Evolutionary conservation across 2,113 vertebrate species (phyloP).

Genomic region (Pteropus alecto): DNA sequence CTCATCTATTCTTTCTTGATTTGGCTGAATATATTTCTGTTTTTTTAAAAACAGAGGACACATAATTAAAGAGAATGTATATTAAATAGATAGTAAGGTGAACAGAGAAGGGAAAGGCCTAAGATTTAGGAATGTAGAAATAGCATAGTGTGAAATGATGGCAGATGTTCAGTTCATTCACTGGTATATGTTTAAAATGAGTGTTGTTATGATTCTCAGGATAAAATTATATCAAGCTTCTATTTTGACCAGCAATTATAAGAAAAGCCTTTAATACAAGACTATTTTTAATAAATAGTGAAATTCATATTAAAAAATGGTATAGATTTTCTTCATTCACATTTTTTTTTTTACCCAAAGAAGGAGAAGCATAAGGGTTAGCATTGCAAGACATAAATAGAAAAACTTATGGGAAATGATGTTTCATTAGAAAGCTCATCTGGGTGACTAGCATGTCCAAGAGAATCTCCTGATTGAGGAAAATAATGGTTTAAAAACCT

Average conservation of each 20-base stretch:
- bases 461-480: background rate
- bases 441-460: background rate
- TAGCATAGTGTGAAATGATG: background rate
- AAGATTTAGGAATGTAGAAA: background rate
- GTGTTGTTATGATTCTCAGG: background rate
- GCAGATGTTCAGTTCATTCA: background rate
- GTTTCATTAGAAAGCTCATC: slow-evolving; percentile 1
- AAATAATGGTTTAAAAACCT: slow-evolving; percentile 17
- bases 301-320: background rate
- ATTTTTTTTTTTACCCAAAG: background rate
- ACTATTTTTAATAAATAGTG: background rate
- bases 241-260: background rate
- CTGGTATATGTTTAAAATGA: background rate
- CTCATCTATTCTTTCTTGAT: background rate
- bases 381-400: background rate
- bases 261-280: background rate
- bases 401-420: background rate
- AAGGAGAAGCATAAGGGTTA: background rate
- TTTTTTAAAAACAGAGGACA: slow-evolving; percentile 22
- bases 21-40: background rate
- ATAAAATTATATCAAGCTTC: background rate
- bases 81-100: background rate
- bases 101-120: slow-evolving; percentile 12
- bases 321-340: background rate
- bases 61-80: background rate